Base-by-base conservation (phyloP, 2,888 invertebrate species). In the Caenorhabditis sp. region DNA sequence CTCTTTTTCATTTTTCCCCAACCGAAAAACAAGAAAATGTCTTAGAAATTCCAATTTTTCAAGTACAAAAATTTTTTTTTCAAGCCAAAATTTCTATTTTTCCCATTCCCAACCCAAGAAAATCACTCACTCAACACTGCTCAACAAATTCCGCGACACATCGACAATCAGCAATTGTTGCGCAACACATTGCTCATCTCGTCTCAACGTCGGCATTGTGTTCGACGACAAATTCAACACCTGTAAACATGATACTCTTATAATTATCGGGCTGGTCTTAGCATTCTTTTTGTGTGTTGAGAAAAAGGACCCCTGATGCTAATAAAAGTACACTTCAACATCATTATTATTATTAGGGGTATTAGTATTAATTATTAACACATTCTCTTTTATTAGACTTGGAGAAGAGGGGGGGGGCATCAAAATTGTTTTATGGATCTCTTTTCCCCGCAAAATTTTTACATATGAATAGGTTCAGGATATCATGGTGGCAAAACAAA, bases 101-200 rank as follows among this genome's bases (percentile, higher is more conserved):
- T 31, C 31, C 31, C 4, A 31, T 31, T 6, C 31, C 4, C 5
- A 31, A 31, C 31, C 31, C 31, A 31, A 6, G 10, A 6, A 31
- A 31, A 31, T 31, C 49, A 50, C 67, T 69, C 54, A 71, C 66
- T 67, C 75, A 62, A 86, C 64, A 27, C 69, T 72, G 36, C 66
- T 55, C 36, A 86, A 67, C 37, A 64, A 63, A 66, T 86, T 86
- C 27, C 69, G 58, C 14, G 84, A 82, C 24, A 86, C 51, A 64
- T 86, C 85, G 26, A 79, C 77, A n/a, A 86, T 83, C 61, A 86
- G 74, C 23, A 86, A 70, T 43, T 84, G 82, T 57, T 70, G 73
- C 24, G 84, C 78, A 27, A 68, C 36, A 64, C 86, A 86, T 17
- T 68, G 49, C 31, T 71, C 54, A 2, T 76, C 76, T 6, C 73